Evolutionary conservation across 2,888 invertebrate genomes (phyloP).

Genomic region (Cordilura impudica): DNA sequence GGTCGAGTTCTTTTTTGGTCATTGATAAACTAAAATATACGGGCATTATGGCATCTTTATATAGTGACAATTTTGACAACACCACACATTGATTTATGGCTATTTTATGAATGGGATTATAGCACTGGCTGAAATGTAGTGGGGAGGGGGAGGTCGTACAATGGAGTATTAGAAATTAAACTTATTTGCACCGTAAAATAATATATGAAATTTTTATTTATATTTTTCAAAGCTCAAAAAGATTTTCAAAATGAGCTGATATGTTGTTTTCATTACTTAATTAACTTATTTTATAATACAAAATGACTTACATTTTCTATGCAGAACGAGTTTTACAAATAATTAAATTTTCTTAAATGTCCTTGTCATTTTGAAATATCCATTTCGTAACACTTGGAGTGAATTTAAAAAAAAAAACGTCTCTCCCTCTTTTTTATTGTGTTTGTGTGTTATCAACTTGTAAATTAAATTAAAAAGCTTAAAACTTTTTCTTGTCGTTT

Average conservation of each 20-base stretch:
- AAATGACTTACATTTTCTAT: conserved; percentile 4
- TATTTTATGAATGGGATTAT: conserved; percentile 28
- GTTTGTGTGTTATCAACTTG: conserved; percentile 38
- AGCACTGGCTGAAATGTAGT: neutral
- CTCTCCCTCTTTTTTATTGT: conserved; percentile 27
- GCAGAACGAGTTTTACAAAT: conserved; percentile 4
- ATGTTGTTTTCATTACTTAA: conserved; percentile 47
- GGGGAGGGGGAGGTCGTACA: too few relatives aligned
- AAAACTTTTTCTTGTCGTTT: conserved; percentile 34
- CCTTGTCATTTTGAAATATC: conserved; percentile 47
- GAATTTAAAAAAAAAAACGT: conserved; percentile 10
- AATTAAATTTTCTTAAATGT: conserved; percentile 35
- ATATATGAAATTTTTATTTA: too few relatives aligned
- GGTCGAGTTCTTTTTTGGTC: conserved; percentile 14
- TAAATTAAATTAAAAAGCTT: conserved; percentile 62
- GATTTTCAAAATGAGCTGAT: too few relatives aligned
- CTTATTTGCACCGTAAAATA: too few relatives aligned
- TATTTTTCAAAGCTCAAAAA: too few relatives aligned
- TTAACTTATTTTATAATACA: conserved; percentile 53
- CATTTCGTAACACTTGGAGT: neutral
- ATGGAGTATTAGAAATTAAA: too few relatives aligned
- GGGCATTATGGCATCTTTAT: conserved; percentile 57
- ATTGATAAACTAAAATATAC: conserved; percentile 39
- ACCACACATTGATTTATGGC: conserved; percentile 72
- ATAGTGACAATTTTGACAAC: conserved; percentile 73